Percentiles rank a stretch among this genome's conserved stretches.
These are phyloP conservation scores for Anticlea derivata DNA, from an alignment of 2,888 invertebrate species.

Conservation along the genomic window DNA sequence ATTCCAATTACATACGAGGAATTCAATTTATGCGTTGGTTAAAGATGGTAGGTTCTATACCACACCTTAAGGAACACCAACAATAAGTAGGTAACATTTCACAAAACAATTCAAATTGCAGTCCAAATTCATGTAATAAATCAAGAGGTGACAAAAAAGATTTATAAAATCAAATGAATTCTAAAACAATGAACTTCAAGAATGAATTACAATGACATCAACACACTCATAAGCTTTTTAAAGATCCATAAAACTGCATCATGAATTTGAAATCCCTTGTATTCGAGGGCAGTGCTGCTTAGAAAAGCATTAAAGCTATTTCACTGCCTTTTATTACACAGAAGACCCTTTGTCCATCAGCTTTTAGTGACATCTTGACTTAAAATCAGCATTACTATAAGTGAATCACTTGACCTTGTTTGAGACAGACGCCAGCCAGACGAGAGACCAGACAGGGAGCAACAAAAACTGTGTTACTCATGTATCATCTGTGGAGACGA, in stretches of 20 bases:
- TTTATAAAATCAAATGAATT: slow-evolving; percentile 1
- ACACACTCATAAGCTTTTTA: slow-evolving; percentile 22
- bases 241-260: slow-evolving; percentile 24
- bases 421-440: slow-evolving; percentile 51
- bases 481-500: slow-evolving; percentile 31
- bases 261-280: slow-evolving; percentile 17
- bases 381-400: slow-evolving; percentile 29
- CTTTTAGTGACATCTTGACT: slow-evolving; percentile 35
- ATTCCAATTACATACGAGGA: neutral
- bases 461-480: slow-evolving; percentile 47
- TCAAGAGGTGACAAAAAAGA: neutral
- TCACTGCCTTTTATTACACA: slow-evolving; percentile 7
- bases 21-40: neutral
- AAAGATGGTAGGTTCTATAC: neutral
- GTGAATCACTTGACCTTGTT: slow-evolving; percentile 56
- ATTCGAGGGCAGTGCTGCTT: slow-evolving; percentile 4
- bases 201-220: slow-evolving; percentile 20
- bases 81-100: neutral
- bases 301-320: slow-evolving; percentile 17
- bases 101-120: neutral
- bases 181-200: slow-evolving; percentile 17
- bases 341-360: slow-evolving; percentile 29
- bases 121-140: neutral
- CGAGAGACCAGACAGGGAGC: slow-evolving; percentile 43
- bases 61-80: slow-evolving; percentile 4